Evolutionary conservation across 2,113 vertebrate genomes (phyloP).

Genomic region (Diphyllodes magnificus): DNA sequence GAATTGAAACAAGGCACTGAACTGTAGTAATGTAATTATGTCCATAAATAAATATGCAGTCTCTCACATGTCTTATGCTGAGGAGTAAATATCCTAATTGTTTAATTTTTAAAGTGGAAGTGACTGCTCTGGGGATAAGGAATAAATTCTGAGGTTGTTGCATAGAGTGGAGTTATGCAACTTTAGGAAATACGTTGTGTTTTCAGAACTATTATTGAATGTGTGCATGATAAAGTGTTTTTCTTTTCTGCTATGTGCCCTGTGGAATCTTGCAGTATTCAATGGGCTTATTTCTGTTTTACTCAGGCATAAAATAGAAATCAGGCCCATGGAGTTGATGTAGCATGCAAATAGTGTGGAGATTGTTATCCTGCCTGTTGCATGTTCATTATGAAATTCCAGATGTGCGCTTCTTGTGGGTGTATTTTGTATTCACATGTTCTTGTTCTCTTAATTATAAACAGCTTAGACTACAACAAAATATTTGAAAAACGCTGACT

Average conservation of each 20-base stretch:
- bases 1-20: not conserved
- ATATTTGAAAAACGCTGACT: not conserved
- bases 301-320: not conserved
- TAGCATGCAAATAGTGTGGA: not conserved
- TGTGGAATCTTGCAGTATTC: not conserved
- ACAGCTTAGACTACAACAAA: not conserved
- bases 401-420: not conserved
- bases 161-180: not conserved
- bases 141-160: not conserved
- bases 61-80: not conserved
- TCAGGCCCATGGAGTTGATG: not conserved
- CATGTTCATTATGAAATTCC: not conserved
- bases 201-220: not conserved
- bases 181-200: not conserved
- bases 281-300: not conserved
- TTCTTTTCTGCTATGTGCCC: not conserved
- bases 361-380: not conserved
- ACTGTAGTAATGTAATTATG: not conserved
- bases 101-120: not conserved
- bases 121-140: not conserved
- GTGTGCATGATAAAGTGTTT: not conserved
- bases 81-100: not conserved
- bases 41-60: not conserved
- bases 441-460: not conserved
- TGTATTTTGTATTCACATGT: not conserved